Base-by-base conservation (phyloP, 2,797 vertebrate species). In the Bradypus variegatus region DNA sequence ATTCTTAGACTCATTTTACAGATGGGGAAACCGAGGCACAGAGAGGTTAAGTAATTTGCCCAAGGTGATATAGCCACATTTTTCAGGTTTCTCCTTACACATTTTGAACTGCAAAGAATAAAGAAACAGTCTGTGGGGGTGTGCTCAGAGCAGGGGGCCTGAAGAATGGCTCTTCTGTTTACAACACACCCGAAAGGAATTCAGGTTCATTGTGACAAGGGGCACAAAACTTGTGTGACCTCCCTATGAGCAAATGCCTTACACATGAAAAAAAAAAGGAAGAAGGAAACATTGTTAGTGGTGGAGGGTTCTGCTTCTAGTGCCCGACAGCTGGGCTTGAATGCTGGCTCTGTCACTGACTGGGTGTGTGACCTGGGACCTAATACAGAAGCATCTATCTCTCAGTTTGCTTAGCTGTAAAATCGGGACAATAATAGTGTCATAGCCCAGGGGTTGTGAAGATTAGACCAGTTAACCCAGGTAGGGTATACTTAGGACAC, bases 61-160 rank as follows among this genome's bases (percentile, higher is more conserved):
- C 36, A 50, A 76, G 36, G 45, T 50, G 73, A n/a, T 76, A 18
- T 18, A 69, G n/a, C 45, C 18, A n/a, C 45, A 45, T 50, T 76
- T 50, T 50, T 50, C 73, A 3, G 82, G 58, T 89, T 92, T 82
- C 48, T 89, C 45, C 50, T 82, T 60, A 81, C 9, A 2, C 62
- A 18, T 77, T 95, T 84, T 89, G 31, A 91, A 62, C n/a, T 70
- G 12, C 84, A 33, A 82, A 69, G 60, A 77, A 64, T 65, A 85
- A 81, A 38, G 72, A 36, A 77, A 85, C 19, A 36, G 67, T 23
- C 55, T 25, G 41, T 45, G 41, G 41, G 41, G 41, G 41, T 45
- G 41, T 45, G 41, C 41, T 45, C 41, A 45, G 41, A 45, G 41
- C 41, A 45, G 41, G 41, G 41, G 41, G 41, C 41, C 41, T 45